Evolutionary conservation across 1,140 invertebrate genomes (phyloP).

Genomic region (Trichonephila inaurata): DNA sequence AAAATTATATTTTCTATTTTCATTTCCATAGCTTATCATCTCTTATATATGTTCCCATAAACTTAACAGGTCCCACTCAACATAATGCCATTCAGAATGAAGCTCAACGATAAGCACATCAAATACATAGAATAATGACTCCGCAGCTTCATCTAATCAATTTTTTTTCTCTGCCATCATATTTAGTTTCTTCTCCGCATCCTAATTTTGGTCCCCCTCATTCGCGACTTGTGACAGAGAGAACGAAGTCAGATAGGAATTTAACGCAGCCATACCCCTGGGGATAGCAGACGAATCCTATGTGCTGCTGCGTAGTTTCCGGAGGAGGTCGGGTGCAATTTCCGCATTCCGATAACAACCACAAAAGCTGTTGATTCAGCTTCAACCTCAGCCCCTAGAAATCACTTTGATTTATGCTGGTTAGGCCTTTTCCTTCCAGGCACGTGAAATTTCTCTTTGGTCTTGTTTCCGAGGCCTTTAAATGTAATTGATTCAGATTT

Average conservation of each 20-base stretch:
- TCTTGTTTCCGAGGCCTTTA: not conserved
- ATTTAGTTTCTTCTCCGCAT: slow-evolving; percentile 6
- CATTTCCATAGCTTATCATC: too few relatives aligned
- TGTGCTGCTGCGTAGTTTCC: slow-evolving; percentile 45
- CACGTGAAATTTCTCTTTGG: slow-evolving; percentile 27
- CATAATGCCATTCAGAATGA: too few relatives aligned
- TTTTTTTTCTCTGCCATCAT: not conserved
- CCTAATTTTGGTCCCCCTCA: not conserved
- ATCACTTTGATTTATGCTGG: slow-evolving; percentile 72
- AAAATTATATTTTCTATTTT: too few relatives aligned
- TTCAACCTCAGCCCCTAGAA: slow-evolving; percentile 15
- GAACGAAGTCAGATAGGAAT: slow-evolving; percentile 8
- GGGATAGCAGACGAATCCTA: slow-evolving; percentile 42
- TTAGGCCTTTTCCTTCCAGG: slow-evolving; percentile 15
- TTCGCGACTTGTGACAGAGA: not conserved
- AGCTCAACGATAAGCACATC: not conserved
- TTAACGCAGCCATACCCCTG: slow-evolving; percentile 13
- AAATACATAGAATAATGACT: not conserved
- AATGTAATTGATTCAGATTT: slow-evolving; percentile 49
- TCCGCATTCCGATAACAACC: slow-evolving; percentile 73
- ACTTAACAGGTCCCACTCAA: too few relatives aligned
- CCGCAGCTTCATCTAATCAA: not conserved
- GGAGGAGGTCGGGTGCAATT: slow-evolving; percentile 55
- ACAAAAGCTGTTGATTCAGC: slow-evolving; percentile 74
- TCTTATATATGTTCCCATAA: too few relatives aligned